These are phyloP conservation scores for Pelusios castaneus DNA, from an alignment of 2,113 vertebrate genomes.

Conservation along the genomic window DNA sequence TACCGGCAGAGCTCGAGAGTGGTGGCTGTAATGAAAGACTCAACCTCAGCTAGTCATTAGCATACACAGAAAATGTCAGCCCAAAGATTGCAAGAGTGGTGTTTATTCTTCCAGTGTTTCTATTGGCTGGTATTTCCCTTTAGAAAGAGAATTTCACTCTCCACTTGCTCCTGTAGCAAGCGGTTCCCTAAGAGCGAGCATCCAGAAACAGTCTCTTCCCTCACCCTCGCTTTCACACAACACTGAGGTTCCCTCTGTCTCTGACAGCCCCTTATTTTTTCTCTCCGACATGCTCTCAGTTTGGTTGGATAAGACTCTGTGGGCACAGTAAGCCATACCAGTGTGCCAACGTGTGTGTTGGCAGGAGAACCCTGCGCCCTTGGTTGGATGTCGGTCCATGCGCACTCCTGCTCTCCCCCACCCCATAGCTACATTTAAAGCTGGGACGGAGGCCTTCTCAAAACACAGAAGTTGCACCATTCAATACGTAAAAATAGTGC, in stretches of 20 bases:
- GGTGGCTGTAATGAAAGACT: background rate
- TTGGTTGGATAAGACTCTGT: too few relatives aligned
- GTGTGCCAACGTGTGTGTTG: background rate
- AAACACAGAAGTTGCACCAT: background rate
- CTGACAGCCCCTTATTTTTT: background rate
- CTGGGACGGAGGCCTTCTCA: background rate
- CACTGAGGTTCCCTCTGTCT: background rate
- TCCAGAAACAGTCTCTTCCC: background rate
- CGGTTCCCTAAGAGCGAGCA: background rate
- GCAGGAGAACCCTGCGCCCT: background rate
- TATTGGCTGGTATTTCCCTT: rapidly evolving
- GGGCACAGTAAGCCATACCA: background rate
- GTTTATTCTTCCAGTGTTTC: rapidly evolving
- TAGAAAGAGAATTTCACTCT: background rate
- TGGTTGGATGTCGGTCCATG: background rate
- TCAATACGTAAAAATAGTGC: too few relatives aligned
- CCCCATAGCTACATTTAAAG: background rate
- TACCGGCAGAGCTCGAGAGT: rapidly evolving
- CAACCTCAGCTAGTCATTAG: rapidly evolving
- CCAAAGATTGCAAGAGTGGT: rapidly evolving
- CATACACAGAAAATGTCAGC: rapidly evolving
- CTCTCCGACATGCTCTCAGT: background rate
- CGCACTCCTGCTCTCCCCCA: background rate
- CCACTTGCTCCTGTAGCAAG: background rate
- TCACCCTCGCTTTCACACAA: background rate